Evolutionary conservation across 2,113 vertebrate species (phyloP).

Genomic region (Cinclus mexicanus): DNA sequence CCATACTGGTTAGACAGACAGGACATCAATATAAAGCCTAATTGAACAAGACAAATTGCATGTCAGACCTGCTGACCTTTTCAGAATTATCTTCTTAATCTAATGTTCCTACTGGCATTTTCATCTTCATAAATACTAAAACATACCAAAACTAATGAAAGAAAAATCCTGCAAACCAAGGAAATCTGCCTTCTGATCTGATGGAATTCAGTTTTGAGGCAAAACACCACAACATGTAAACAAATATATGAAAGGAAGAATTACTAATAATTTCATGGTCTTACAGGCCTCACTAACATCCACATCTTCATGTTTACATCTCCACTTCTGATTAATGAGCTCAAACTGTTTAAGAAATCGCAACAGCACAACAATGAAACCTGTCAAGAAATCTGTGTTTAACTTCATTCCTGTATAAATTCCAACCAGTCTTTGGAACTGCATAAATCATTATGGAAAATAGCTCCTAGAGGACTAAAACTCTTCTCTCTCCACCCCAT

Average conservation of each 20-base stretch:
- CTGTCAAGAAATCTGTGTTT: neutral
- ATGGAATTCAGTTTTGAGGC: neutral
- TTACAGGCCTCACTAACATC: neutral
- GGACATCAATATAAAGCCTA: constrained; percentile 4
- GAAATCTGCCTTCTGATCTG: neutral
- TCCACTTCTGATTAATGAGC: neutral
- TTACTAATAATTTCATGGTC: neutral
- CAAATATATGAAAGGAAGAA: neutral
- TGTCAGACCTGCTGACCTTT: constrained; percentile 45
- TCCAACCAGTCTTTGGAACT: neutral
- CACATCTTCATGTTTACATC: neutral
- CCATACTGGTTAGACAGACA: neutral
- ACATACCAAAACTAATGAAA: neutral
- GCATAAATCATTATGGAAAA: neutral
- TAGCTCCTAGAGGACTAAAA: neutral
- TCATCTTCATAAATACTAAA: constrained; percentile 10
- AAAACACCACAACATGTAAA: neutral
- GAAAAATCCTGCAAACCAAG: neutral
- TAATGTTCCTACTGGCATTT: constrained; percentile 8
- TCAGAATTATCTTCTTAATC: constrained; percentile 11
- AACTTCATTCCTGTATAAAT: neutral
- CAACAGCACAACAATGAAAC: neutral
- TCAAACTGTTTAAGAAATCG: neutral
- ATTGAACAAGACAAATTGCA: constrained; percentile 44
- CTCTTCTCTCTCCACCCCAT: neutral